Percentiles rank a stretch among this genome's conserved stretches.
Conservation (phyloP, 2,113 vertebrate genomes). For the Catharus minimus region DNA sequence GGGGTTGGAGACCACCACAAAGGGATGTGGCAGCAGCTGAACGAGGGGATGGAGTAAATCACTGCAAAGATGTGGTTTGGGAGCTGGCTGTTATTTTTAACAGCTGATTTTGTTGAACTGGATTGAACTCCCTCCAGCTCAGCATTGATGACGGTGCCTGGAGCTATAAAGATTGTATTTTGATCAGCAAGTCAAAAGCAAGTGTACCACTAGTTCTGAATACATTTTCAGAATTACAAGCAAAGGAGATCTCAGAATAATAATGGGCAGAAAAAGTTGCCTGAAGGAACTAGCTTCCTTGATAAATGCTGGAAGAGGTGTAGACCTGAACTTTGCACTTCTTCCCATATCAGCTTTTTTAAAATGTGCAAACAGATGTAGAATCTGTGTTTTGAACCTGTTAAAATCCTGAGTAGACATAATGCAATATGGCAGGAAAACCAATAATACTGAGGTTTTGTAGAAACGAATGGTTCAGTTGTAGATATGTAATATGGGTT, state of each 20-base stretch:
- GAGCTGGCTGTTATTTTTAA: conserved; percentile 25
- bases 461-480: not conserved
- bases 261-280: conserved; percentile 21
- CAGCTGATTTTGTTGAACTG: conserved; percentile 26
- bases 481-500: not conserved
- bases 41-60: not conserved
- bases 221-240: conserved; percentile 35
- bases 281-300: conserved; percentile 7
- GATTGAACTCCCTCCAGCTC: conserved; percentile 44
- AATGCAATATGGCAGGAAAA: not conserved
- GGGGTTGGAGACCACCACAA: not conserved
- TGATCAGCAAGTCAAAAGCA: conserved; percentile 61
- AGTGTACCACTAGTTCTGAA: conserved; percentile 44
- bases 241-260: conserved; percentile 32
- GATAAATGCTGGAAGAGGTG: not conserved
- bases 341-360: conserved; percentile 3
- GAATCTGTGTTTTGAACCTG: not conserved
- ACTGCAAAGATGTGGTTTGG: conserved; percentile 25
- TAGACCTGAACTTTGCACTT: not conserved
- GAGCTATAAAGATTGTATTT: conserved; percentile 50
- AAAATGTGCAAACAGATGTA: not conserved
- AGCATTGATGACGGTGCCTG: conserved; percentile 45
- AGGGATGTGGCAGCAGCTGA: not conserved
- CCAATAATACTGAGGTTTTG: not conserved
- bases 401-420: not conserved